These are phyloP conservation scores for Anthoscopus minutus DNA, from an alignment of 2,113 vertebrate species.

Conservation along the genomic window DNA sequence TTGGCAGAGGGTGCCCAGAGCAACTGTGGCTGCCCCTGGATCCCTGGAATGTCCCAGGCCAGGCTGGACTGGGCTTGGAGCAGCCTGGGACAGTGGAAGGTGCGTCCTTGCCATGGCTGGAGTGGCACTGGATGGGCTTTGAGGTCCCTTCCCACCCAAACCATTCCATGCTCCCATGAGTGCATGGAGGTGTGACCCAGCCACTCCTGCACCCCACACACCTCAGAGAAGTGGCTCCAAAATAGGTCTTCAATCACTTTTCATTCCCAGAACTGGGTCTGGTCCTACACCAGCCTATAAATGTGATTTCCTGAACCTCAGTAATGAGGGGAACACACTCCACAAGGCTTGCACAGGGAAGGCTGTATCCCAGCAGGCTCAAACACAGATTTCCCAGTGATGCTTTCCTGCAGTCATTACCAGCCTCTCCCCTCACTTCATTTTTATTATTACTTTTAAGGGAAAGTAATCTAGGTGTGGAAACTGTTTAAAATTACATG, in stretches of 20 bases:
- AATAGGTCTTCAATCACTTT: neutral
- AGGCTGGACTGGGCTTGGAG: neutral
- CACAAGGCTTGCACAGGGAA: neutral
- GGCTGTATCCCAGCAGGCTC: neutral
- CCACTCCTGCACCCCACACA: neutral
- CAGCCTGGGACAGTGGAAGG: neutral
- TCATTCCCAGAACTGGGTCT: neutral
- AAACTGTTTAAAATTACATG: slow-evolving; percentile 57
- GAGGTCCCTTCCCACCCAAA: neutral
- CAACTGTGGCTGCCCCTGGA: neutral
- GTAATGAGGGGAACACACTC: neutral
- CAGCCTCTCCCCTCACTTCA: neutral
- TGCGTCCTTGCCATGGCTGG: neutral
- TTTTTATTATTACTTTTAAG: slow-evolving; percentile 4
- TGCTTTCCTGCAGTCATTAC: neutral
- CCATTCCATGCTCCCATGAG: neutral
- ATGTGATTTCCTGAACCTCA: neutral
- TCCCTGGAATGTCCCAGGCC: neutral
- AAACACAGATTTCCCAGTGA: neutral
- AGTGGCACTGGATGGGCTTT: neutral
- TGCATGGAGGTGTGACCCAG: neutral
- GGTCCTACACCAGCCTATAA: neutral
- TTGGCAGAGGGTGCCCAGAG: neutral
- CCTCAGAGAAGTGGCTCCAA: neutral
- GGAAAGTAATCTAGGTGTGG: slow-evolving; percentile 32